Evolutionary conservation across 2,888 invertebrate genomes (phyloP).

Genomic region (Petrophora chlorosata): DNA sequence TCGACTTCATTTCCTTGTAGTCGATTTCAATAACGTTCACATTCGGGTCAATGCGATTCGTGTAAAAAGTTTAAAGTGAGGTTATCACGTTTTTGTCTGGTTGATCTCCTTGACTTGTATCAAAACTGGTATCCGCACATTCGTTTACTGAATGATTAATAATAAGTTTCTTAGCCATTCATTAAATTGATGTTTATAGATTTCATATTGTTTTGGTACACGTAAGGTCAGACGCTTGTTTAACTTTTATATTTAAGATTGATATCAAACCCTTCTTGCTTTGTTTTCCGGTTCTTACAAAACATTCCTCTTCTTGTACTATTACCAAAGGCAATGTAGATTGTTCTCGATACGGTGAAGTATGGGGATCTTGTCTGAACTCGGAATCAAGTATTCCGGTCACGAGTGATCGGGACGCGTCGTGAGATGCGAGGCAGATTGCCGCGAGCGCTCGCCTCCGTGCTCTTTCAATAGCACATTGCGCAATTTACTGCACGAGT

Average conservation of each 20-base stretch:
- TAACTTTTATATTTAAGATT: no score
- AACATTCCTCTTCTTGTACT: not conserved
- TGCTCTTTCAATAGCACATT: conserved; percentile 71
- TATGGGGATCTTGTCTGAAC: conserved; percentile 25
- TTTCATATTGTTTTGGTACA: not conserved
- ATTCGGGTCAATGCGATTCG: conserved; percentile 28
- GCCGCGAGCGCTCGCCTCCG: conserved; percentile 50
- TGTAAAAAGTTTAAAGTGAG: conserved; percentile 26
- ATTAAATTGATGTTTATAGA: not conserved
- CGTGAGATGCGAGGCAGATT: conserved; percentile 71
- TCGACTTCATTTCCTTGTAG: conserved; percentile 28
- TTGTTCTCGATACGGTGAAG: conserved; percentile 20
- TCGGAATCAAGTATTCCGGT: conserved; percentile 49
- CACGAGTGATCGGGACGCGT: conserved; percentile 62
- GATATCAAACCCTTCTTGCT: no score
- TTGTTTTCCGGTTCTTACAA: no score
- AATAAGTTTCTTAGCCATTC: not conserved
- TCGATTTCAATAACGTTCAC: conserved; percentile 23
- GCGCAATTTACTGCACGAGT: conserved; percentile 74
- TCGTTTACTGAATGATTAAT: not conserved
- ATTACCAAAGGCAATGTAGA: conserved; percentile 13
- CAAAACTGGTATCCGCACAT: conserved; percentile 10
- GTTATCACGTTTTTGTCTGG: conserved; percentile 27
- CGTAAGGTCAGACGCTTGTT: not conserved
- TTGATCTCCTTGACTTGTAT: conserved; percentile 27